A percentile compares a stretch with the other conserved stretches of the same genome.
These are phyloP conservation scores for Matsumurasca onukii DNA, from an alignment of 1,140 invertebrate species.

Conservation along the genomic window DNA sequence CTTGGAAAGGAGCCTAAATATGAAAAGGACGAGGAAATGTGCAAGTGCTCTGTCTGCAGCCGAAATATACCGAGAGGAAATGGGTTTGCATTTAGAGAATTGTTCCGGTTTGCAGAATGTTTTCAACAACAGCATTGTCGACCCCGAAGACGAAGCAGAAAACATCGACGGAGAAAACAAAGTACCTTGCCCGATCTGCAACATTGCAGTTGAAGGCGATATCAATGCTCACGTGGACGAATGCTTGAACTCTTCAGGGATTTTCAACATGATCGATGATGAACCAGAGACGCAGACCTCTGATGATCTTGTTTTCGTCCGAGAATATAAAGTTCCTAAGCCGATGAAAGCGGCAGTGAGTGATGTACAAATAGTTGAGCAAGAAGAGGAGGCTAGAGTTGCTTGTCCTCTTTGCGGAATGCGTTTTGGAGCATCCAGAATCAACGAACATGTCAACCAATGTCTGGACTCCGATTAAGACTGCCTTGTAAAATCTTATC, in stretches of 20 bases:
- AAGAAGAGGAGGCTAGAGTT: constrained; percentile 37
- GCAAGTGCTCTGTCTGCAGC: constrained; percentile 57
- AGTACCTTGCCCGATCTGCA: constrained; percentile 35
- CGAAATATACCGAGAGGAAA: constrained; percentile 46
- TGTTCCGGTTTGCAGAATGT: constrained; percentile 42
- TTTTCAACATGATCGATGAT: constrained; percentile 20
- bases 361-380: constrained; percentile 22
- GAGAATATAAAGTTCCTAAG: background rate
- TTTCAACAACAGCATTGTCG: constrained; percentile 32
- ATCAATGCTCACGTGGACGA: constrained; percentile 39
- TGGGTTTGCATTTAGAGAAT: constrained; percentile 50
- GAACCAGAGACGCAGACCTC: background rate
- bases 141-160: constrained; percentile 31
- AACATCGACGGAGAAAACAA: constrained; percentile 31
- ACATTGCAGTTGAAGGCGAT: constrained; percentile 26
- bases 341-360: background rate
- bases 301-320: background rate
- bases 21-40: constrained; percentile 33
- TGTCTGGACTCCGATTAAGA: constrained; percentile 40
- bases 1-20: background rate
- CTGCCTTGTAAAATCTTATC: too few species aligned
- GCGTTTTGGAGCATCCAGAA: constrained; percentile 43
- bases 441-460: constrained; percentile 49
- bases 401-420: constrained; percentile 50
- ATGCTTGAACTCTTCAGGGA: constrained; percentile 27